Conservation (phyloP, 2,888 invertebrate genomes). For the Phania funesta region DNA sequence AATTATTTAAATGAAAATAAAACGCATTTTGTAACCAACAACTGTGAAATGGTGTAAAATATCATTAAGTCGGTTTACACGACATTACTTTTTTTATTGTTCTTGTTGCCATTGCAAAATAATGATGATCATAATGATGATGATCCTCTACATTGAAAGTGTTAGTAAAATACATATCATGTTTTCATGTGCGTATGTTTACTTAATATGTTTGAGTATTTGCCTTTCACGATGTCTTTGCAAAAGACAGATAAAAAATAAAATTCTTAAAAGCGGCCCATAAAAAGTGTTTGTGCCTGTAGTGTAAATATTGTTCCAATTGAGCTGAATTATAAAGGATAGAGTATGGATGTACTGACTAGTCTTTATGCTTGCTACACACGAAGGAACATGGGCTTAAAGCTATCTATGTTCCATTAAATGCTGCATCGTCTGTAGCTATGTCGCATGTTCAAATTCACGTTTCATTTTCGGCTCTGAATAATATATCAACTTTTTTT, state of each 20-base stretch:
- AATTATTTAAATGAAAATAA: no score
- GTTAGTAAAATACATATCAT: constrained; percentile 51
- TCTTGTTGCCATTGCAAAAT: not conserved
- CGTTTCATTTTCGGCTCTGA: no score
- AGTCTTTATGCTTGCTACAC: no score
- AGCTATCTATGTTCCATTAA: no score
- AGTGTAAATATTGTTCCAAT: constrained; percentile 76
- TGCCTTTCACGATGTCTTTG: not conserved
- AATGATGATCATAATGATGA: not conserved
- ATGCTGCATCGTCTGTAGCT: no score
- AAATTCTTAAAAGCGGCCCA: constrained; percentile 43
- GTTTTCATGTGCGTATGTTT: constrained; percentile 42
- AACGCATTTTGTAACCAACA: not conserved
- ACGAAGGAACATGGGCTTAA: no score
- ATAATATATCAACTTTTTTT: no score
- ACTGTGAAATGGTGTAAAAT: not conserved
- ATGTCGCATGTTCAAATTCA: no score
- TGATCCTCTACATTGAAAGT: constrained; percentile 56
- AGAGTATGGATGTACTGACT: no score
- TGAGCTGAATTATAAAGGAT: constrained; percentile 58
- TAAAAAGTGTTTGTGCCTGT: constrained; percentile 75
- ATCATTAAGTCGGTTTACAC: not conserved
- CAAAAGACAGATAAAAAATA: constrained; percentile 23
- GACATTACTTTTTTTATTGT: not conserved
- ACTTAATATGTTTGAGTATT: constrained; percentile 18